phyloP scores from a whole-genome alignment of 2,797 vertebrate genomes.

The Lepus townsendii region DNA sequence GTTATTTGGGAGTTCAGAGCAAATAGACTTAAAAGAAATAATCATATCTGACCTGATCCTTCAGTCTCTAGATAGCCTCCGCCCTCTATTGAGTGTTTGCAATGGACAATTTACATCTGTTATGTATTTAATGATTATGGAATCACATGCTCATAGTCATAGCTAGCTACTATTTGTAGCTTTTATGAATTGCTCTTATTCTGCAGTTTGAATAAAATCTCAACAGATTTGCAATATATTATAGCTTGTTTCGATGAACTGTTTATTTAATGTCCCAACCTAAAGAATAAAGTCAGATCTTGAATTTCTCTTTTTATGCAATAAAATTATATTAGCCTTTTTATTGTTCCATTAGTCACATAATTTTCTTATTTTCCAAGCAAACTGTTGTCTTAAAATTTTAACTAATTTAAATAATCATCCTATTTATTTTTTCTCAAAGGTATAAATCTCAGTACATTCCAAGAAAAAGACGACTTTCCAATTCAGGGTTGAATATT shows the following conservation, averaged over 20 bases:
- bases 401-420: background rate
- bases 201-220: background rate
- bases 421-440: background rate
- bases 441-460: background rate
- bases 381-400: slow-evolving; percentile 42
- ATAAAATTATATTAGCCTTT: slow-evolving; percentile 16
- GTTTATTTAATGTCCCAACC: background rate
- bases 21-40: background rate
- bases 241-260: background rate
- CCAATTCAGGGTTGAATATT: slow-evolving; percentile 32
- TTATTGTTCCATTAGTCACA: background rate
- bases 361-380: slow-evolving; percentile 37
- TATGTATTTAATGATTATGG: background rate
- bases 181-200: slow-evolving; percentile 39
- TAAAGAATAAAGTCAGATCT: slow-evolving; percentile 9
- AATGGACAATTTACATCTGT: background rate
- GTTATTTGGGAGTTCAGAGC: background rate
- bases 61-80: background rate
- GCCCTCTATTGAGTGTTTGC: background rate
- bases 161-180: background rate
- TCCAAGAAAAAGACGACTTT: slow-evolving; percentile 11
- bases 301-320: slow-evolving; percentile 14
- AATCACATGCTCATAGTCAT: background rate
- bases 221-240: background rate
- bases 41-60: background rate